A percentile compares a stretch with the other conserved stretches of the same genome.
phyloP scores from a whole-genome alignment of 2,797 vertebrate species.

The Rhinoraja longicauda region DNA sequence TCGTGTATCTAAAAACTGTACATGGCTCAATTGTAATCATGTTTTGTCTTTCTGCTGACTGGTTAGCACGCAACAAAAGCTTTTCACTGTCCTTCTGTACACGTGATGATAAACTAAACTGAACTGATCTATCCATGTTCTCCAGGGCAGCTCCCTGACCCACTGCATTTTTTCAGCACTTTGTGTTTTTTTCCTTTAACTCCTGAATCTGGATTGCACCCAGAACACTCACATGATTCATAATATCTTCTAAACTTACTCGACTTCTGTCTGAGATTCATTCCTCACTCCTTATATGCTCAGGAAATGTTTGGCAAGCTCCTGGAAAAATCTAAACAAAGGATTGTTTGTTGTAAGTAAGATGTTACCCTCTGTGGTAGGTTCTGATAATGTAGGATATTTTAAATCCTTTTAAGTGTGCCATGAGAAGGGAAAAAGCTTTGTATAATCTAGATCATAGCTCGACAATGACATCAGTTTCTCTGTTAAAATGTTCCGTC shows the following conservation, averaged over 20 bases:
- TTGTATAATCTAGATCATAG: background rate
- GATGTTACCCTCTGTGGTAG: too few relatives aligned
- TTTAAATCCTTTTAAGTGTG: constrained; percentile 3
- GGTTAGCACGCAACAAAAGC: too few relatives aligned
- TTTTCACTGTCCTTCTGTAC: too few relatives aligned
- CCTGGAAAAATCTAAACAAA: background rate
- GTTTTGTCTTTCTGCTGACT: too few relatives aligned
- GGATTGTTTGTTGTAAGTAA: background rate
- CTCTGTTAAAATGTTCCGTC: background rate
- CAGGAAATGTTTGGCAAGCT: background rate
- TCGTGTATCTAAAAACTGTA: too few relatives aligned
- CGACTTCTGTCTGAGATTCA: background rate
- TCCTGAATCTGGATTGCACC: background rate
- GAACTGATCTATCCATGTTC: too few relatives aligned
- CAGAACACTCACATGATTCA: background rate
- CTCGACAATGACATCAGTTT: constrained; percentile 11
- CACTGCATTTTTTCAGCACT: too few relatives aligned
- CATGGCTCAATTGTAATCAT: too few relatives aligned
- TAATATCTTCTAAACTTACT: background rate
- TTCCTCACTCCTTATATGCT: background rate
- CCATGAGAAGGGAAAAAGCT: background rate
- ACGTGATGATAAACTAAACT: too few relatives aligned
- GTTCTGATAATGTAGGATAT: background rate
- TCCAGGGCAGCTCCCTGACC: too few relatives aligned
- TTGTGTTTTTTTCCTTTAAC: too few relatives aligned